A percentile compares a stretch with the other conserved stretches of the same genome.
These are phyloP conservation scores for Cirrhinus molitorella DNA, from an alignment of 2,797 vertebrate genomes.

Conservation along the genomic window DNA sequence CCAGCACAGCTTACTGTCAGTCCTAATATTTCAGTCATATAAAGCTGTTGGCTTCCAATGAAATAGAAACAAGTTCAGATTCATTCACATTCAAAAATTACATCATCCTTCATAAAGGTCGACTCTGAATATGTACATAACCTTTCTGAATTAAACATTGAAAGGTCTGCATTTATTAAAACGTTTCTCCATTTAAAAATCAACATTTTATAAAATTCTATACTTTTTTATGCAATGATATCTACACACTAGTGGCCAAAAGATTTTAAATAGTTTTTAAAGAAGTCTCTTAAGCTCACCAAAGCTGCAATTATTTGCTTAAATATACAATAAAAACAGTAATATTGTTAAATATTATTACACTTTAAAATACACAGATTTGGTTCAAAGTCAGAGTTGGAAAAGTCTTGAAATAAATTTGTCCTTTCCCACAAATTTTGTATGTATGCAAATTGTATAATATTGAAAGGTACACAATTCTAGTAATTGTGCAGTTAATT, in stretches of 20 bases:
- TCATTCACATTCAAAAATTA: slow-evolving; percentile 12
- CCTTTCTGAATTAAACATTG: neutral
- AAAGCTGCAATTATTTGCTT: neutral
- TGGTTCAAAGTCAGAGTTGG: too few species aligned
- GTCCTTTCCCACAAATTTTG: too few species aligned
- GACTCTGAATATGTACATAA: neutral
- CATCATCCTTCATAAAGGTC: slow-evolving; percentile 1
- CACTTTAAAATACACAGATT: neutral
- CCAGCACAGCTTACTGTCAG: neutral
- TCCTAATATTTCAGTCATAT: slow-evolving; percentile 22
- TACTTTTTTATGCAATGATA: neutral
- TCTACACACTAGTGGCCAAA: neutral
- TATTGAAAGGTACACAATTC: too few species aligned
- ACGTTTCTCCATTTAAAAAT: neutral
- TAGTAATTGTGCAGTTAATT: too few species aligned
- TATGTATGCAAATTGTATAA: too few species aligned
- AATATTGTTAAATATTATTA: neutral
- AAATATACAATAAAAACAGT: neutral
- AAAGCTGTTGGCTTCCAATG: slow-evolving; percentile 8
- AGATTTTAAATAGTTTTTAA: neutral
- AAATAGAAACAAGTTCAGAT: slow-evolving; percentile 17
- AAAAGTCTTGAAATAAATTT: too few species aligned
- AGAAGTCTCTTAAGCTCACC: neutral
- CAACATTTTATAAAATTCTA: neutral
- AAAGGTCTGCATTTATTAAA: neutral